Percentiles rank a stretch among this genome's conserved stretches.
These are phyloP conservation scores for Pseudomyrmex gracilis DNA, from an alignment of 1,140 invertebrate genomes.

Conservation along the genomic window DNA sequence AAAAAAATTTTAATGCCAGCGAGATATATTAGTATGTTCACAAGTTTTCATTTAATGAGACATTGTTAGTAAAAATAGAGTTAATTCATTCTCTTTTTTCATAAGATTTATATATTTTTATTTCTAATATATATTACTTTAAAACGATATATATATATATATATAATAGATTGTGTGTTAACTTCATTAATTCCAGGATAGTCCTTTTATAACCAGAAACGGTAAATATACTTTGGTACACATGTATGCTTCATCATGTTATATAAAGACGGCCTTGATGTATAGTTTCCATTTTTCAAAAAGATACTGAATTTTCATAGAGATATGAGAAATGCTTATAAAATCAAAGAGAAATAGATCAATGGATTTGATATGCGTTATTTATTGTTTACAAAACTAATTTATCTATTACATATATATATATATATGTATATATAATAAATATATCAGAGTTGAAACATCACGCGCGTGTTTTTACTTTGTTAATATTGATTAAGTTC, in stretches of 20 bases:
- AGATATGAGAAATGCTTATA: conserved; percentile 42
- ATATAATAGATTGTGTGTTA: conserved; percentile 62
- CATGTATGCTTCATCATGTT: conserved; percentile 65
- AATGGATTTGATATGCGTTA: conserved; percentile 56
- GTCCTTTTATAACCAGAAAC: conserved; percentile 67
- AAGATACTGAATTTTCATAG: conserved; percentile 7
- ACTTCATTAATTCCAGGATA: conserved; percentile 68
- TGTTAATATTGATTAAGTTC: conserved; percentile 4
- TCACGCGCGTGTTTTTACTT: neutral
- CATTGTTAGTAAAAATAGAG: conserved; percentile 73
- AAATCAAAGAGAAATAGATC: conserved; percentile 31
- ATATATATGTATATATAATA: conserved; percentile 22
- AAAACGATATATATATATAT: conserved; percentile 43
- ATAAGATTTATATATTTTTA: conserved; percentile 67
- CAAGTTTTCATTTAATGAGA: conserved; percentile 58
- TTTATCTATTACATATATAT: conserved; percentile 40
- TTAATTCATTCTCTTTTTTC: conserved; percentile 61
- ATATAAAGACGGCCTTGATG: conserved; percentile 68
- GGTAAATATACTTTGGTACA: conserved; percentile 74
- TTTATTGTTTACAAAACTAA: conserved; percentile 54
- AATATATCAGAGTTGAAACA: neutral
- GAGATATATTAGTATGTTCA: conserved; percentile 65
- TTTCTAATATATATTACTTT: conserved; percentile 73
- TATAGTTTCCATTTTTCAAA: conserved; percentile 65
- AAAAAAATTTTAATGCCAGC: conserved; percentile 32